Evolutionary conservation across 2,888 invertebrate genomes (phyloP), one percentile per base, ranked within the genome.

Genomic region (Busseola fusca): DNA sequence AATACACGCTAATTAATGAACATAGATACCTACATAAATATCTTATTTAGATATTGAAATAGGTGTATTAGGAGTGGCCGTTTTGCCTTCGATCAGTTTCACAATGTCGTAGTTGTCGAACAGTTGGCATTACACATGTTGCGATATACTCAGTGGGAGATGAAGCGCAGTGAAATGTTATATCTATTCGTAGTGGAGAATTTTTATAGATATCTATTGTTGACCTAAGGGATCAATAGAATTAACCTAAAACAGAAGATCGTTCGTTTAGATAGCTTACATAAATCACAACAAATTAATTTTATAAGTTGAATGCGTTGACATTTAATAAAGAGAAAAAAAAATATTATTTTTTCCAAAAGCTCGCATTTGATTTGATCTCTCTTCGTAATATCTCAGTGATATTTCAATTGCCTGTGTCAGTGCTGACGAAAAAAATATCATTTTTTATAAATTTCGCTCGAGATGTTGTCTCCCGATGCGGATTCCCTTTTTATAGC

Each of bases 401-500:
- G 87, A 87, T 84, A 88, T 90, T 90, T 89, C 90, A 91, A 91
- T 90, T 88, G 88, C 74, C 82, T 84, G 80, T 88, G 90, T 91
- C 91, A 89, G 87, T 88, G 82, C 72, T 73, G 74, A 80, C 75
- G 83, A 85, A 87, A 81, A 88, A 87, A 86, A 87, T 86, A 86
- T 83, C 76, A 84, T 90, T 92, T 89, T 91, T 91, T 90, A 87
- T 85, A 87, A 90, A 90, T 80, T 85, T 87, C 87, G 84, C 87
- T 84, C 83, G 88, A 89, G 87, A 89, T 90, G 87, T 88, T 92
- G 87, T 88, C 89, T 87, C 90, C 86, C 87, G 86, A 85, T 83
- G 90, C 87, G 90, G 87, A 88, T 90, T 91, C 88, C 84, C 90
- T 92, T 93, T 92, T 91, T 91, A 88, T 89, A 84, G 79, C 87